Percentiles rank a stretch among this genome's conserved stretches.
Conservation (phyloP, 2,888 invertebrate genomes). For the Pyrrhosoma nymphula region DNA sequence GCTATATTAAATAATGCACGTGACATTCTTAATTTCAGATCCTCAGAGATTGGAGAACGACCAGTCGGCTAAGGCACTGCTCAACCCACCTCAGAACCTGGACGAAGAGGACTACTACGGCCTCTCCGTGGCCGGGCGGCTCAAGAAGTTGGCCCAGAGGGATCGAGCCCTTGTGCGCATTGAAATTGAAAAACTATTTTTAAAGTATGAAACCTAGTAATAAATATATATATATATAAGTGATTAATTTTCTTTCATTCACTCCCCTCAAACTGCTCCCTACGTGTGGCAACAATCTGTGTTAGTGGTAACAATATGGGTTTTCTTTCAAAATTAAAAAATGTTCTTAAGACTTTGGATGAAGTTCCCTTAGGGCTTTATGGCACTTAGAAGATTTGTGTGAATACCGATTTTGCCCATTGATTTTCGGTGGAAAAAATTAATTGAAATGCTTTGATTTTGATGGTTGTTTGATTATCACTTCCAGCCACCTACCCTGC, state of each 20-base stretch:
- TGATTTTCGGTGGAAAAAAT: no score
- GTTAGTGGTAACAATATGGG: no score
- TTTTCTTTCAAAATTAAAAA: no score
- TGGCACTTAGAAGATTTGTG: no score
- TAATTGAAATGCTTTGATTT: no score
- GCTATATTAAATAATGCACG: no score
- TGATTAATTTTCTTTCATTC: not conserved
- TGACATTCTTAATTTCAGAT: not conserved
- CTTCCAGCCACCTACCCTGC: no score
- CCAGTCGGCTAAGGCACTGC: not conserved
- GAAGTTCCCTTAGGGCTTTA: no score
- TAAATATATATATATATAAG: not conserved
- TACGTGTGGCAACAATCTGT: no score
- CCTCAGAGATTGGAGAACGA: not conserved
- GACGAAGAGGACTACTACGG: slow-evolving; percentile 16
- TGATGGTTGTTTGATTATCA: no score
- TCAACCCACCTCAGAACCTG: not conserved
- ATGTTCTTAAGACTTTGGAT: no score
- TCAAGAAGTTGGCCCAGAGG: not conserved
- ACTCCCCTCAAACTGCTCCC: not conserved
- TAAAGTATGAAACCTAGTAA: not conserved
- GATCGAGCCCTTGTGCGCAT: not conserved
- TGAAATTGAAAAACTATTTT: slow-evolving; percentile 8
- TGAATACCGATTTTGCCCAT: no score
- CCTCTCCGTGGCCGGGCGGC: not conserved